Base-by-base conservation (phyloP, 2,888 invertebrate genomes). In the Pristionchus japonicus region DNA sequence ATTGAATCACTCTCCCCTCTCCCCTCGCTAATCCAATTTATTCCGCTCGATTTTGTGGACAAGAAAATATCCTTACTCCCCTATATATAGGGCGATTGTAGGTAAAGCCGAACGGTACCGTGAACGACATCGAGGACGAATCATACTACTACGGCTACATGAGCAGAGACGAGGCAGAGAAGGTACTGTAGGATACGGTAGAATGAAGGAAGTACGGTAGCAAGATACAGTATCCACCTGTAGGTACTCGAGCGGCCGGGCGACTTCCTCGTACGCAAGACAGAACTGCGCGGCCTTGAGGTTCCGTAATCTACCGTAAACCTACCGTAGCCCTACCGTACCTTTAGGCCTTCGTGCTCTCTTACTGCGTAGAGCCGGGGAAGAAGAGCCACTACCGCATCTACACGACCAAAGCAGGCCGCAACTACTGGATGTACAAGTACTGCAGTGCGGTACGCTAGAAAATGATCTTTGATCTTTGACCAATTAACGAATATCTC, bases 71-170 rank as follows among this genome's bases (percentile, higher is more conserved):
- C n/a, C n/a, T n/a, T n/a, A n/a, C n/a, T n/a, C n/a, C n/a, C n/a
- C n/a, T n/a, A n/a, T n/a, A n/a, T n/a, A n/a, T n/a, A n/a, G n/a
- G n/a, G n/a, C n/a, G n/a, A n/a, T n/a, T 57, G 70, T 27, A 83
- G 82, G 15, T 83, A 4, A 83, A 83, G 27, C 52, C 52, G 34
- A 37, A 27, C 43, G 52, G 52, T 17, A 83, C 37, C 23, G 82
- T 52, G 6, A 85, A 61, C 17, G 85, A 85, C 27, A 85, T 91
- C 15, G 91, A 92, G 77, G 92, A 92, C 87, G 92, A 92, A 80
- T 89, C 90, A 23, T 92, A 90, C 88, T 92, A 91, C 86, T 91
- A 92, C 47, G 92, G 92, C 15, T 88, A 85, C 77, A 85, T 88
- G 88, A 61, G 77, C 74, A 61, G 74, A 34, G 82, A 83, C 23